Evolutionary conservation across 2,113 vertebrate species (phyloP).

Genomic region (Daubentonia madagascariensis): DNA sequence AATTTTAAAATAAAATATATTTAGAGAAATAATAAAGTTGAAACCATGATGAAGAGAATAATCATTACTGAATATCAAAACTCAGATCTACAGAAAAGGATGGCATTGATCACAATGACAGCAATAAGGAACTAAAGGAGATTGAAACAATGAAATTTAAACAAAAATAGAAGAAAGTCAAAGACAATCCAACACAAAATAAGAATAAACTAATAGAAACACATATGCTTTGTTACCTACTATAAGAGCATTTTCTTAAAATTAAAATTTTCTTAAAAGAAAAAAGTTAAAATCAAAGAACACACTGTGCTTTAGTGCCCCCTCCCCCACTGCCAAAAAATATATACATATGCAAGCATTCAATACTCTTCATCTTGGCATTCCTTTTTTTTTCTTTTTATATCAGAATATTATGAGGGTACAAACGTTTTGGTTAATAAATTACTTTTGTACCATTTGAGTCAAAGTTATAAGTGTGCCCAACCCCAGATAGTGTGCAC

Average conservation of each 20-base stretch:
- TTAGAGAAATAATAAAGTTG: neutral
- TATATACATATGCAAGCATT: neutral
- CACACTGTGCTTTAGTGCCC: neutral
- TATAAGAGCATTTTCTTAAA: neutral
- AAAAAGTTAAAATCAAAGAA: neutral
- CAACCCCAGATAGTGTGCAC: too few relatives aligned
- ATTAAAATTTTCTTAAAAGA: neutral
- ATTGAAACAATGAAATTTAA: neutral
- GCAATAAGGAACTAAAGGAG: neutral
- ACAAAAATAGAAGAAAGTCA: neutral
- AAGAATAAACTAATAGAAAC: neutral
- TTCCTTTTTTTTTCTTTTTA: too few relatives aligned
- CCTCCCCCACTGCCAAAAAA: neutral
- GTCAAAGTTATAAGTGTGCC: too few relatives aligned
- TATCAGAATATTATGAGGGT: too few relatives aligned
- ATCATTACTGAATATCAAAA: neutral
- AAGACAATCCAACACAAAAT: neutral
- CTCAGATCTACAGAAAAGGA: neutral
- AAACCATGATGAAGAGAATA: neutral
- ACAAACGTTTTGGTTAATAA: too few relatives aligned
- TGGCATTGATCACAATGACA: neutral
- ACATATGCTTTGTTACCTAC: neutral
- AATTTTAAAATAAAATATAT: neutral
- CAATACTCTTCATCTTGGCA: neutral
- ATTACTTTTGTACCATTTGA: too few relatives aligned